Base-by-base conservation (phyloP, 2,113 vertebrate genomes). In the Stictonetta naevosa region DNA sequence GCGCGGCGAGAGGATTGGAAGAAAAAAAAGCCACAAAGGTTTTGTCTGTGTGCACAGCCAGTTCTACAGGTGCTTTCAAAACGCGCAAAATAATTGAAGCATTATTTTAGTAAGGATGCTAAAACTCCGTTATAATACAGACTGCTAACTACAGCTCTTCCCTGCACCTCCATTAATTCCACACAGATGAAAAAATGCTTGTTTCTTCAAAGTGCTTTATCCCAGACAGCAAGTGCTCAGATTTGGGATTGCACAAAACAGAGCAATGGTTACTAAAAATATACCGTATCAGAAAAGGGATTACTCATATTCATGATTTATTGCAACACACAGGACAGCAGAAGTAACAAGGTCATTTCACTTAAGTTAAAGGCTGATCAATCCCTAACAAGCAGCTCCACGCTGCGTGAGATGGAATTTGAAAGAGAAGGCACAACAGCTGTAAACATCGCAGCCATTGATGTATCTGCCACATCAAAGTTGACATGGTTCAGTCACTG, bases 381-480 rank as follows among this genome's bases (percentile, higher is more conserved):
- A 87, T 93, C 91, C 92, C 71, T 77, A 86, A 94, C 2, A 0
- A 96, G 90, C 90, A 94, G 95, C 63, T 74, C 83, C 53, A 56
- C 77, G 94, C 91, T 96, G 95, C 94, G 90, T 48, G 87, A 64
- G 71, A 71, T 38, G 87, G 94, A 96, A 97, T 96, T 85, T 62
- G 79, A 85, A 97, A 95, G 86, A 91, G 83, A 87, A 95, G 93
- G 86, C 83, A 72, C 91, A 97, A 95, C 97, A 97, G 98, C 97
- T 97, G 97, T 97, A 97, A 96, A 97, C 96, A 96, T 88, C 96
- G 90, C 80, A 94, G 93, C 87, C 94, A 87, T 3, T 18, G 26
- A 92, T 77, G 89, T 84, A 93, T 92, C 93, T 83, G 89, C 96
- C 93, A 96, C 95, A 96, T 95, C 94, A 90, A 97, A 98, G 96